Evolutionary conservation across 1,140 invertebrate genomes (phyloP).

Genomic region (Drosophila suzukii): DNA sequence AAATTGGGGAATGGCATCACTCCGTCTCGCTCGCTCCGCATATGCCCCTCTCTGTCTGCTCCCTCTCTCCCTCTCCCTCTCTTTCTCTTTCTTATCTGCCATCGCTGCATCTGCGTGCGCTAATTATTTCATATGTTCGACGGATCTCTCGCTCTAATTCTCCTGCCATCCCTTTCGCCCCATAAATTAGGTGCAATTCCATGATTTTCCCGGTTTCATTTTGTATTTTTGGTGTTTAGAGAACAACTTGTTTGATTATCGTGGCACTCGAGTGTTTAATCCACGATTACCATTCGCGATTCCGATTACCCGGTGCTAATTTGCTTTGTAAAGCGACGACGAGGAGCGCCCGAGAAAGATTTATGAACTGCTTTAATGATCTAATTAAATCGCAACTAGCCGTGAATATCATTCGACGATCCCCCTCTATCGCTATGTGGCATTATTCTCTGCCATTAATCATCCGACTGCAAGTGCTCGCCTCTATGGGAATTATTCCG

Average conservation of each 20-base stretch:
- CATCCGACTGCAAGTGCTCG: constrained; percentile 20
- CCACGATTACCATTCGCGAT: constrained; percentile 38
- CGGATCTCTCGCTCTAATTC: constrained; percentile 20
- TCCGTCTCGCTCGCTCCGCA: constrained; percentile 3
- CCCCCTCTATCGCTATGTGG: constrained; percentile 8
- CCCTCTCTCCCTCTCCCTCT: constrained; percentile 7
- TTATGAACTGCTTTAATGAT: constrained; percentile 78
- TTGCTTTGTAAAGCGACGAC: constrained; percentile 66
- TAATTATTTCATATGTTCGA: constrained; percentile 79
- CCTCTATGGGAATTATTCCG: constrained; percentile 22
- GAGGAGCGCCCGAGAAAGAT: constrained; percentile 45
- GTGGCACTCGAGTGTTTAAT: constrained; percentile 53
- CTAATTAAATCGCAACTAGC: constrained; percentile 78
- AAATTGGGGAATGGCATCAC: constrained; percentile 37
- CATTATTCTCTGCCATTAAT: constrained; percentile 37
- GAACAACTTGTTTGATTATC: constrained; percentile 80
- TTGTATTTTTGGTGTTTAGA: constrained; percentile 52
- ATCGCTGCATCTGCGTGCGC: constrained; percentile 66
- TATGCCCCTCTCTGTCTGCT: background rate
- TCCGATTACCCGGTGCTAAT: constrained; percentile 50
- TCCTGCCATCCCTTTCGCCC: background rate
- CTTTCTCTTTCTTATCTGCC: constrained; percentile 47
- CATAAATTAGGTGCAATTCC: constrained; percentile 45
- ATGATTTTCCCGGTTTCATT: constrained; percentile 34
- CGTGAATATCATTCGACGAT: constrained; percentile 68